phyloP scores from a whole-genome alignment of 64 coral and sea anemone species.

The Cladopsammia gracilis region DNA sequence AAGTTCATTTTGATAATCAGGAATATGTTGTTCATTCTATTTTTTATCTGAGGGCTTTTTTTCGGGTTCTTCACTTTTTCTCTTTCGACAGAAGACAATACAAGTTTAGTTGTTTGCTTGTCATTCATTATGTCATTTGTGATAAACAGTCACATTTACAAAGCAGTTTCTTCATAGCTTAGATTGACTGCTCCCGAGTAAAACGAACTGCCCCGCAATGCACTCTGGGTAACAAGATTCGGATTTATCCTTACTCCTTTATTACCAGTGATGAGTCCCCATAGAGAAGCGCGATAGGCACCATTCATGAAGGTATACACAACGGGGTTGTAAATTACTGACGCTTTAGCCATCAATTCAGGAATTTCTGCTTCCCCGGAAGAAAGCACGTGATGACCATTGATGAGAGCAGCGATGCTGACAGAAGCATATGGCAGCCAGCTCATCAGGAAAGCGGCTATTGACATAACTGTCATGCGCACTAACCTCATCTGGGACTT shows the following conservation, averaged over 20 bases:
- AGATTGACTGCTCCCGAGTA: neutral
- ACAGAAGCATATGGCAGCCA: constrained; percentile 66
- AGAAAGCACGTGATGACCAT: constrained; percentile 52
- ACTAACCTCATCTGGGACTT: constrained; percentile 40
- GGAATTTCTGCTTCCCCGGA: constrained; percentile 61
- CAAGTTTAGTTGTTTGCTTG: too few relatives aligned
- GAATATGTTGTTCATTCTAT: too few relatives aligned
- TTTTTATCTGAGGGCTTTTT: too few relatives aligned
- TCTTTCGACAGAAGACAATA: too few relatives aligned
- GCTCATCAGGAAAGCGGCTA: constrained; percentile 56
- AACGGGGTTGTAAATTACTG: constrained; percentile 71
- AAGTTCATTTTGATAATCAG: too few relatives aligned
- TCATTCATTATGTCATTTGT: too few relatives aligned
- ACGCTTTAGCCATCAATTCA: constrained; percentile 71
- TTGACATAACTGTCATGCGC: constrained; percentile 19
- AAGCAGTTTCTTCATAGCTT: neutral
- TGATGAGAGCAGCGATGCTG: constrained; percentile 47
- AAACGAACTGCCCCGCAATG: neutral
- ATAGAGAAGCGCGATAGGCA: constrained; percentile 28
- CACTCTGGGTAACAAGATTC: neutral
- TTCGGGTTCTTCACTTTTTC: too few relatives aligned
- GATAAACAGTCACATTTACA: neutral
- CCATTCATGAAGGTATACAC: constrained; percentile 58
- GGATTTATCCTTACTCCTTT: neutral
- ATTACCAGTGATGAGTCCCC: neutral